Evolutionary conservation across 2,113 vertebrate genomes (phyloP).

Genomic region (Tachysurus fulvidraco): DNA sequence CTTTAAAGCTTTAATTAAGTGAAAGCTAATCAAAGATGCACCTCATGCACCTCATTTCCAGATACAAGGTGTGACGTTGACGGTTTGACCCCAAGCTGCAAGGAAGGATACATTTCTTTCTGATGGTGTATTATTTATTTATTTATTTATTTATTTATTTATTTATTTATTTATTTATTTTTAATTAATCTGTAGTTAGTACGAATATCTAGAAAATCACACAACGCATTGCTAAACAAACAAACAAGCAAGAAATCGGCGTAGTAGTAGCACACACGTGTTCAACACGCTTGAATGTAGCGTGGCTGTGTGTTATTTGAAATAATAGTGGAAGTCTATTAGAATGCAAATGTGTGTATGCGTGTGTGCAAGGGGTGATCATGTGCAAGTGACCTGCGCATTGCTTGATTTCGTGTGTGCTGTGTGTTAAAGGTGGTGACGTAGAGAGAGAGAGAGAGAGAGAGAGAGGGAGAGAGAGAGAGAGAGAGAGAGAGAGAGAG

Average conservation of each 20-base stretch:
- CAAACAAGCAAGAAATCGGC: not conserved
- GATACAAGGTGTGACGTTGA: not conserved
- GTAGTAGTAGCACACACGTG: not conserved
- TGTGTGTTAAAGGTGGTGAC: slow-evolving; percentile 56
- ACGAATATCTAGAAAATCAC: not conserved
- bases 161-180: no score
- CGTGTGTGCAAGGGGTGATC: not conserved
- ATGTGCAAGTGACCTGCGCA: slow-evolving; percentile 18
- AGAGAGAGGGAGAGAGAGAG: not conserved
- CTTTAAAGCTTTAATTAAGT: not conserved
- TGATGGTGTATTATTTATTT: not conserved
- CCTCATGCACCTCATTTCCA: no score
- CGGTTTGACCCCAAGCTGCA: not conserved
- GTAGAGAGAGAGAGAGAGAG: slow-evolving; percentile 34
- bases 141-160: no score
- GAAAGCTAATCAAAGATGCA: not conserved
- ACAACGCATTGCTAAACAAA: not conserved
- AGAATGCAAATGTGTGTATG: not conserved
- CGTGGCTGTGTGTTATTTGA: not conserved
- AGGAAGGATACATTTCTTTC: not conserved
- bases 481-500: not conserved
- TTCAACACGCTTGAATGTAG: not conserved
- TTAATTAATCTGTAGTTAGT: not conserved
- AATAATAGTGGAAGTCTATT: not conserved
- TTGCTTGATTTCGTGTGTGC: not conserved